Evolutionary conservation across 2,888 invertebrate genomes (phyloP).

Genomic region (Amblyteles armatorius): DNA sequence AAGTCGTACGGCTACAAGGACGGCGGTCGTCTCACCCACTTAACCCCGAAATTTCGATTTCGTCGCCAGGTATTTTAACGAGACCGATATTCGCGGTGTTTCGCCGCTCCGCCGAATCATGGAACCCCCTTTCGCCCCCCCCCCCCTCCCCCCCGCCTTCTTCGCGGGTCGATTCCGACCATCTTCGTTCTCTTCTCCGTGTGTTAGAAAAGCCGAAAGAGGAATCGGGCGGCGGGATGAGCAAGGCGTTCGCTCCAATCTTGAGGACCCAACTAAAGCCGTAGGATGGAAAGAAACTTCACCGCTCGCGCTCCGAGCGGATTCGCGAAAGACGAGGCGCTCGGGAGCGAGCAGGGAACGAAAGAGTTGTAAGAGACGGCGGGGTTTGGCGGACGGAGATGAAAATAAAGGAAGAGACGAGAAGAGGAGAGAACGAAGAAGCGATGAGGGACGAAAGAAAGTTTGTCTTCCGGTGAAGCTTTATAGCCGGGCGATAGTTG

Average conservation of each 20-base stretch:
- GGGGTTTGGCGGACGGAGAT: background rate
- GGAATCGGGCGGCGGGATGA: conserved; percentile 52
- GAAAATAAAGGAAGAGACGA: conserved; percentile 5
- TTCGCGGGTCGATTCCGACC: conserved; percentile 5
- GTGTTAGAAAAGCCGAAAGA: conserved; percentile 71
- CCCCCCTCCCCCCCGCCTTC: conserved; percentile 11
- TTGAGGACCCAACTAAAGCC: conserved; percentile 29
- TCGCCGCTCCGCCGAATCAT: conserved; percentile 56
- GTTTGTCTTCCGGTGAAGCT: conserved; percentile 19
- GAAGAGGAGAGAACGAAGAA: conserved; percentile 32
- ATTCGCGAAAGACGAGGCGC: conserved; percentile 24
- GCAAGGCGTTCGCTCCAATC: conserved; percentile 43
- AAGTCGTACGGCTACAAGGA: conserved; percentile 29
- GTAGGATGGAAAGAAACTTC: conserved; percentile 43
- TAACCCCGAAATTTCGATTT: conserved; percentile 84
- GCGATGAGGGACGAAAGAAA: conserved; percentile 29
- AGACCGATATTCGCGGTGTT: conserved; percentile 81
- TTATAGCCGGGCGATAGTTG: conserved; percentile 23
- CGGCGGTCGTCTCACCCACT: conserved; percentile 71
- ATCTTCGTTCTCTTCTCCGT: conserved; percentile 10
- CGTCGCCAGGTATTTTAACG: conserved; percentile 84
- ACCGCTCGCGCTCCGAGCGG: conserved; percentile 10
- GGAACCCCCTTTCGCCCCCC: conserved; percentile 23
- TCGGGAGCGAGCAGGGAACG: background rate
- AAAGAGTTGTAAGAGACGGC: conserved; percentile 4